Evolutionary conservation across 1,140 invertebrate genomes (phyloP).

Genomic region (Sesamia nonagrioides): DNA sequence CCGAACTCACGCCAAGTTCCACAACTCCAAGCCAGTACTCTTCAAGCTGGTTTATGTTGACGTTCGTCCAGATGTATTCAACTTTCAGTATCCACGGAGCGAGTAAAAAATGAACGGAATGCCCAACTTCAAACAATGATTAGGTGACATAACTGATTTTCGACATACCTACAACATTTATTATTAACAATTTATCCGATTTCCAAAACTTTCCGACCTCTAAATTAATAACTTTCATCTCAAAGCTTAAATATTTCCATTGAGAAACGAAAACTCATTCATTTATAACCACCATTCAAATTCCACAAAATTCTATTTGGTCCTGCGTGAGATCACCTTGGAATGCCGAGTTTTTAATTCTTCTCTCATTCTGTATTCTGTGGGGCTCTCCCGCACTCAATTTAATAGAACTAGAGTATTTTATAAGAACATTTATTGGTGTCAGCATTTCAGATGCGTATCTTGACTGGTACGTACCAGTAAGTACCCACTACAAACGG

Average conservation of each 20-base stretch:
- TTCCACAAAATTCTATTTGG: neutral
- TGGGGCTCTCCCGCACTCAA: neutral
- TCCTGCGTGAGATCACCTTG: neutral
- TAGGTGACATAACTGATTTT: too few relatives aligned
- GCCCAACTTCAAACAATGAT: too few relatives aligned
- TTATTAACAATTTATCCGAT: neutral
- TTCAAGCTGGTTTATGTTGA: too few relatives aligned
- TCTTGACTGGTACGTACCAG: too few relatives aligned
- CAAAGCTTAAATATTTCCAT: neutral
- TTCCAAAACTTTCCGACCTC: neutral
- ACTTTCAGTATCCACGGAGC: too few relatives aligned
- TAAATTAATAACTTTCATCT: neutral
- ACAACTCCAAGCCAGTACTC: too few relatives aligned
- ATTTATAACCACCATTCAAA: neutral
- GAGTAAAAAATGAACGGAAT: too few relatives aligned
- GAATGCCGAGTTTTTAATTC: constrained; percentile 23
- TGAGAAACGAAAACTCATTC: neutral
- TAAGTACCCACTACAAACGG: too few relatives aligned
- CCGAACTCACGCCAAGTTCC: too few relatives aligned
- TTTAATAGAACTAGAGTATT: constrained; percentile 29
- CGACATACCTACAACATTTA: too few relatives aligned
- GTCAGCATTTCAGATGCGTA: neutral
- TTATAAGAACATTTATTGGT: neutral
- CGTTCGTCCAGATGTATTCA: too few relatives aligned
- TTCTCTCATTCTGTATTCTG: constrained; percentile 32